Evolutionary conservation across 1,140 invertebrate genomes (phyloP).

Genomic region (Drosophila rhopaloa): DNA sequence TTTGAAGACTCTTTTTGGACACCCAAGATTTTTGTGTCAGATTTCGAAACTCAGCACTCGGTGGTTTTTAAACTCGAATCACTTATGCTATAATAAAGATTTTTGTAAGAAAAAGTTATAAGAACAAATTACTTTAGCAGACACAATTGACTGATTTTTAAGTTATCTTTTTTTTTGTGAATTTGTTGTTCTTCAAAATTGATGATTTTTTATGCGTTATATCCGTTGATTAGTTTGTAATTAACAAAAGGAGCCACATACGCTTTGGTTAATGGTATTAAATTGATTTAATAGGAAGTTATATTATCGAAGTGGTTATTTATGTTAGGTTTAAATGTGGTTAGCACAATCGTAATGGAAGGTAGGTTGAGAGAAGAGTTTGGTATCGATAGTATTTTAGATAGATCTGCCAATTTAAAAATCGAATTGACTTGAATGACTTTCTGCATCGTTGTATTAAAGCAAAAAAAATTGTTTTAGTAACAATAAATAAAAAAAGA

Average conservation of each 20-base stretch:
- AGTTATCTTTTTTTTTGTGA: conserved; percentile 10
- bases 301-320: conserved; percentile 4
- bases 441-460: conserved; percentile 3
- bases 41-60: conserved; percentile 74
- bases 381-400: conserved; percentile 31
- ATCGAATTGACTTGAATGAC: background rate
- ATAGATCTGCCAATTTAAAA: conserved; percentile 29
- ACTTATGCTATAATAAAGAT: conserved; percentile 80
- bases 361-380: background rate
- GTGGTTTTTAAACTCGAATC: conserved; percentile 81
- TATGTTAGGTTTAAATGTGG: background rate
- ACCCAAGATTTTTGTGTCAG: conserved; percentile 53
- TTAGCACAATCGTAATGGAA: background rate
- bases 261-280: conserved; percentile 20
- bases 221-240: conserved; percentile 73
- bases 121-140: conserved; percentile 71
- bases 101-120: conserved; percentile 71
- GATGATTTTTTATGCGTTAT: conserved; percentile 6
- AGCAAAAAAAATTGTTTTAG: background rate
- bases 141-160: conserved; percentile 37
- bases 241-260: conserved; percentile 76
- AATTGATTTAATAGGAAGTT: background rate
- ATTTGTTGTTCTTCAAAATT: conserved; percentile 1
- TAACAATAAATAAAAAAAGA: background rate
- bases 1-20: conserved; percentile 53